Base-by-base conservation (phyloP, 53 echinoderm and acorn worm species). In the Apostichopus leukothele region DNA sequence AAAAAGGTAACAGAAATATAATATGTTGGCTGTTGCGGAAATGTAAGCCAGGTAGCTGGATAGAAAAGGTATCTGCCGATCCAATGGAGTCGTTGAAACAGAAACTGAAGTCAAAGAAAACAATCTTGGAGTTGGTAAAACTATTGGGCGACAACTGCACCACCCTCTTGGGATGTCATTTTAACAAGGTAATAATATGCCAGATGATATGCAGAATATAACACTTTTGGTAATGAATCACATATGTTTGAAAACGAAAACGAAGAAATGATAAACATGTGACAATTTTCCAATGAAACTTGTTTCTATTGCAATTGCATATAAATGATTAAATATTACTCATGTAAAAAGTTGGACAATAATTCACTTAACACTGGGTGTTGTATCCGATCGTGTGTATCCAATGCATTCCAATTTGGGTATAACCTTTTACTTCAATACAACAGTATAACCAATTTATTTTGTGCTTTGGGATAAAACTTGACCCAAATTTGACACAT, bases 61-160 rank as follows among this genome's bases (percentile, higher is more conserved):
- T 13, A 7, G 63, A 63, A 13, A 16, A 63, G 63, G 16, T 63
- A 63, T 63, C 63, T 16, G 12, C 12, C 11, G 16, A 63, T 96
- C 93, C 89, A 93, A 93, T 67, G 83, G 91, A 84, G 91, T 94
- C 83, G 39, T 86, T 94, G 50, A 94, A 94, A 89, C 92, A 76
- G 84, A 86, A 90, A 52, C 94, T 93, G 86, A 94, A 96, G 53
- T 86, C 94, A 71, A 78, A 84, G 51, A 86, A 93, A 50, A 57
- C 89, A 14, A 94, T 96, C 60, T 78, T 93, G 10, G n/a, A 92
- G 71, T 94, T 93, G 76, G 96, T 94, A 92, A 94, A 94, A 89
- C 90, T 96, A 76, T 94, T 96, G 89, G 96, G 96, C 0, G 91
- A 93, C 19, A 94, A 94, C 11, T 94, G 89, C 73, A 88, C 93